These are phyloP conservation scores for Peromyscus leucopus DNA, from an alignment of 2,113 vertebrate genomes.

Conservation along the genomic window DNA sequence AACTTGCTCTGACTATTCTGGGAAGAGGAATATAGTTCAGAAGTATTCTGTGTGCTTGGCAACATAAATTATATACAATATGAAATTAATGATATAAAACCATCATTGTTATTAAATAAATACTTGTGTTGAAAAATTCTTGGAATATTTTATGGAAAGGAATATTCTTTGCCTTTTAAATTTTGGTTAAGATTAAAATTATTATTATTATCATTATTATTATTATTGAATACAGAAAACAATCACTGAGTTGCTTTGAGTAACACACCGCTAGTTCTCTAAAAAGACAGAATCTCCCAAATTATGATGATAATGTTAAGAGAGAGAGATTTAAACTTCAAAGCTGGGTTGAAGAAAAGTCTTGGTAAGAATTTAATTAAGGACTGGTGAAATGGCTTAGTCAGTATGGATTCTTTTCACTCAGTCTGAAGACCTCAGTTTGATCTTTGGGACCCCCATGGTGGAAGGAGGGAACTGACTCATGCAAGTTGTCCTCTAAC, in stretches of 20 bases:
- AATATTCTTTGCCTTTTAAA: not conserved
- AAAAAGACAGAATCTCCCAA: constrained; percentile 13
- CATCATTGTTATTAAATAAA: not conserved
- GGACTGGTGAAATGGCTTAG: not conserved
- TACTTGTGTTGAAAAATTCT: not conserved
- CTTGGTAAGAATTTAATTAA: not conserved
- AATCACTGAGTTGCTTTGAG: not conserved
- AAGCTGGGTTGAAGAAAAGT: not conserved
- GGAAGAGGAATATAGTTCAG: not conserved
- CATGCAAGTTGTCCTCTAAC: not conserved
- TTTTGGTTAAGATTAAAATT: not conserved
- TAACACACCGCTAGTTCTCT: not conserved
- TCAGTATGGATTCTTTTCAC: not conserved
- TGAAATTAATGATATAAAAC: not conserved
- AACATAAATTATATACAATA: not conserved
- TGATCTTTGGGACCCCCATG: too few species aligned
- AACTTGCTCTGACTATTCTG: constrained; percentile 29
- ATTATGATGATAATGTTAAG: not conserved
- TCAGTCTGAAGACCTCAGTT: too few species aligned
- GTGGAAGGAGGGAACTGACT: not conserved
- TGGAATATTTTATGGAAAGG: not conserved
- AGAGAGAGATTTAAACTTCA: not conserved
- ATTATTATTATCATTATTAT: not conserved
- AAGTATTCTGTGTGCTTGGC: not conserved
- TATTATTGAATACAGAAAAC: not conserved